These are phyloP conservation scores for Mycalesis mineus DNA, from an alignment of 2,888 invertebrate genomes.

Conservation along the genomic window DNA sequence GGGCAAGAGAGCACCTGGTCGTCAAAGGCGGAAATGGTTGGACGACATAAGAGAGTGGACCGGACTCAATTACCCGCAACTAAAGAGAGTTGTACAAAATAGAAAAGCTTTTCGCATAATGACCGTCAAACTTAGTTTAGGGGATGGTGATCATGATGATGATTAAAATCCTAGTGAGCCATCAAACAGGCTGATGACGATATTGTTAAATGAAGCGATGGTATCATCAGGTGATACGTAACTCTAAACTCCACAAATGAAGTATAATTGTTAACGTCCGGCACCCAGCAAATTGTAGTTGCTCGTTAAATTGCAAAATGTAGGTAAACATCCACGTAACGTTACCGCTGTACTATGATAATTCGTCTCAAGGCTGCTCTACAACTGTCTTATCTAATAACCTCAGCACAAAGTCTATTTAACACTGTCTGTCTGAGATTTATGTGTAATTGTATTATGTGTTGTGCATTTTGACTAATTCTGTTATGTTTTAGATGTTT, in stretches of 20 bases:
- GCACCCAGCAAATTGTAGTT: constrained; percentile 9
- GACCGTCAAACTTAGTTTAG: no score
- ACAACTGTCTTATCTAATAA: constrained; percentile 1
- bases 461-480: no score
- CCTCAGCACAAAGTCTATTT: not conserved
- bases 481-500: no score
- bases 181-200: not conserved
- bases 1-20: no score
- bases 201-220: constrained; percentile 14
- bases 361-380: constrained; percentile 4
- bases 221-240: constrained; percentile 21
- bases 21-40: no score
- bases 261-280: constrained; percentile 24
- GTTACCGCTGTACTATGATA: not conserved
- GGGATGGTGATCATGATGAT: no score
- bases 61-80: no score
- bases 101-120: no score
- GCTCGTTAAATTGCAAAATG: constrained; percentile 8
- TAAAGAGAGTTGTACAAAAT: no score
- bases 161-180: no score
- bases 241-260: constrained; percentile 20
- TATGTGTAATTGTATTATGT: no score
- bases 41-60: no score
- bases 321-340: not conserved
- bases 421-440: not conserved